A percentile compares a stretch with the other conserved stretches of the same genome.
phyloP scores from a whole-genome alignment of 2,113 vertebrate species.

The Cardinalis cardinalis region DNA sequence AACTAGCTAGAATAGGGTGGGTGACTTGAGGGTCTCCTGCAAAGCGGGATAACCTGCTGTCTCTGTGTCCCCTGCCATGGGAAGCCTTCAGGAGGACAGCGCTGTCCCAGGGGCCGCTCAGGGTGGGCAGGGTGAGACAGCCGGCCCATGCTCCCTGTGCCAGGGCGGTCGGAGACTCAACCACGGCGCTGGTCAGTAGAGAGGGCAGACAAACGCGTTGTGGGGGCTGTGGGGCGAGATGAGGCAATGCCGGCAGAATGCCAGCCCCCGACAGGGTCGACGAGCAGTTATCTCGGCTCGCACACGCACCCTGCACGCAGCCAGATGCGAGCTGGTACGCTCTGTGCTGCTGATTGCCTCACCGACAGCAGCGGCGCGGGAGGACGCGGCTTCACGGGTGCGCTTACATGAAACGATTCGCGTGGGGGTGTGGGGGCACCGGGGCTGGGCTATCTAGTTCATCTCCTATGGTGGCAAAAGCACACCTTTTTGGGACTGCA shows the following conservation, averaged over 20 bases:
- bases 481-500: not conserved
- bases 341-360: slow-evolving; percentile 33
- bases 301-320: not conserved
- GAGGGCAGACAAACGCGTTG: not conserved
- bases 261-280: not conserved
- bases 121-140: rapidly evolving
- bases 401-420: not conserved
- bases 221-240: slow-evolving; percentile 20
- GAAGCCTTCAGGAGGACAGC: not conserved
- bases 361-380: not conserved
- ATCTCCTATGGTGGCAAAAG: not conserved
- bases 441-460: not conserved
- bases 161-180: rapidly evolving
- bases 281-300: slow-evolving; percentile 11
- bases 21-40: not conserved
- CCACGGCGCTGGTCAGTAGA: rapidly evolving
- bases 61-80: rapidly evolving
- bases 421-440: not conserved
- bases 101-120: not conserved
- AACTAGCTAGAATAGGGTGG: rapidly evolving
- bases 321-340: slow-evolving; percentile 12
- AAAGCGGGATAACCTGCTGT: not conserved
- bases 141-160: rapidly evolving
- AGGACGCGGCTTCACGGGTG: not conserved
- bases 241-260: not conserved